These are phyloP conservation scores for Bujurquina vittata DNA, from an alignment of 2,113 vertebrate species.

Conservation along the genomic window DNA sequence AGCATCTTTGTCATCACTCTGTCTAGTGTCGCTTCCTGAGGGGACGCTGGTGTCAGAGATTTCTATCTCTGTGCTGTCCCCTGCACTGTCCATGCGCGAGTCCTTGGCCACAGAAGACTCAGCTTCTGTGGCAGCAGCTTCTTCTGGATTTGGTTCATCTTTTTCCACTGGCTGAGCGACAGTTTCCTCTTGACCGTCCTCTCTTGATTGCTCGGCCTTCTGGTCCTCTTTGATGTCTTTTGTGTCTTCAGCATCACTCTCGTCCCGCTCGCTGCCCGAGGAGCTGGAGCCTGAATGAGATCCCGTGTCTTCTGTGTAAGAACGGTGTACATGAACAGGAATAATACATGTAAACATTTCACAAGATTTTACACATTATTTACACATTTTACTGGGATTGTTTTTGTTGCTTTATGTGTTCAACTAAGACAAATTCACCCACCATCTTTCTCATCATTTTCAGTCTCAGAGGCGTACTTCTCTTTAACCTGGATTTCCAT, in stretches of 20 bases:
- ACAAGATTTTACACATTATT: neutral
- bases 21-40: slow-evolving; percentile 36
- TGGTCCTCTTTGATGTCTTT: slow-evolving; percentile 43
- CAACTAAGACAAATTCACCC: slow-evolving; percentile 26
- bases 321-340: neutral
- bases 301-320: slow-evolving; percentile 64
- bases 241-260: slow-evolving; percentile 48
- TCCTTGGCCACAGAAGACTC: slow-evolving; percentile 13
- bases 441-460: slow-evolving; percentile 80
- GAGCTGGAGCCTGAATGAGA: slow-evolving; percentile 67
- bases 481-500: slow-evolving; percentile 51
- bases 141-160: slow-evolving; percentile 18
- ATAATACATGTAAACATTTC: neutral
- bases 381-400: neutral
- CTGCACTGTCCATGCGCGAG: slow-evolving; percentile 29
- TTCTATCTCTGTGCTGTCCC: slow-evolving; percentile 50
- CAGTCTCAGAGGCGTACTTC: slow-evolving; percentile 68
- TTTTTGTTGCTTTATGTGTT: neutral
- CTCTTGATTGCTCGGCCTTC: neutral
- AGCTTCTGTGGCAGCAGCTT: neutral
- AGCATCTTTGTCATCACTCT: slow-evolving; percentile 6
- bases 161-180: neutral
- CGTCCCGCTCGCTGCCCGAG: slow-evolving; percentile 75
- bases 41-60: slow-evolving; percentile 54
- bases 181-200: slow-evolving; percentile 22